Evolutionary conservation across 2,888 invertebrate species (phyloP).

Genomic region (Drosophila mettleri): DNA sequence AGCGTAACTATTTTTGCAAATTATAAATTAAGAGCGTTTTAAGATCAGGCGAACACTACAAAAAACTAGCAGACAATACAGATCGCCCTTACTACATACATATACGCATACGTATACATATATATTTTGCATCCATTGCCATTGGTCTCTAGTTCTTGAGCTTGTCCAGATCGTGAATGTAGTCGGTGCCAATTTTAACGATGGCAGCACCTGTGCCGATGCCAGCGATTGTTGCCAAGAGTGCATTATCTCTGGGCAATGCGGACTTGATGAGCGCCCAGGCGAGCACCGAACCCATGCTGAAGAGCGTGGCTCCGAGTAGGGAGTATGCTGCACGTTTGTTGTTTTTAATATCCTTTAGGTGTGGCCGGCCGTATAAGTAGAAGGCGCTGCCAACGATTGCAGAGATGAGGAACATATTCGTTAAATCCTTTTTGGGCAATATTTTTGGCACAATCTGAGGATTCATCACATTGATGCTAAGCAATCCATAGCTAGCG

Average conservation of each 20-base stretch:
- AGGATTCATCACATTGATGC: slow-evolving; percentile 94
- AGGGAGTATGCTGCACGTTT: slow-evolving; percentile 88
- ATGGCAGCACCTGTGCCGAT: slow-evolving; percentile 82
- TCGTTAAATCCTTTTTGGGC: slow-evolving; percentile 89
- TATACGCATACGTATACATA: neutral
- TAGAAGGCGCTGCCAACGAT: slow-evolving; percentile 93
- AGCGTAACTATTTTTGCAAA: slow-evolving; percentile 28
- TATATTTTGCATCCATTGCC: neutral
- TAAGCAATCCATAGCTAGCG: slow-evolving; percentile 90
- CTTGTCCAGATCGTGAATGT: slow-evolving; percentile 83
- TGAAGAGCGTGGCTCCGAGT: slow-evolving; percentile 92
- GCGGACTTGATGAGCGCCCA: slow-evolving; percentile 95
- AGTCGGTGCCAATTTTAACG: slow-evolving; percentile 83
- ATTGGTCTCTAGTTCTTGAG: slow-evolving; percentile 50
- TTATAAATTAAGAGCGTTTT: slow-evolving; percentile 17
- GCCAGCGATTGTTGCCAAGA: slow-evolving; percentile 81
- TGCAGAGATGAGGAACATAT: slow-evolving; percentile 92
- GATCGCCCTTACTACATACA: slow-evolving; percentile 20
- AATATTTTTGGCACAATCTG: slow-evolving; percentile 89
- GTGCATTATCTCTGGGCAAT: slow-evolving; percentile 85
- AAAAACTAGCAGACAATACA: slow-evolving; percentile 32
- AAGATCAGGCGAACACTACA: slow-evolving; percentile 20
- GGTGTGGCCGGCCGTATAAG: slow-evolving; percentile 92
- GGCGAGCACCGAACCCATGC: slow-evolving; percentile 94
- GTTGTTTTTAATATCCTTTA: slow-evolving; percentile 88